phyloP scores from a whole-genome alignment of 2,113 vertebrate species.

The Microtus oregoni region DNA sequence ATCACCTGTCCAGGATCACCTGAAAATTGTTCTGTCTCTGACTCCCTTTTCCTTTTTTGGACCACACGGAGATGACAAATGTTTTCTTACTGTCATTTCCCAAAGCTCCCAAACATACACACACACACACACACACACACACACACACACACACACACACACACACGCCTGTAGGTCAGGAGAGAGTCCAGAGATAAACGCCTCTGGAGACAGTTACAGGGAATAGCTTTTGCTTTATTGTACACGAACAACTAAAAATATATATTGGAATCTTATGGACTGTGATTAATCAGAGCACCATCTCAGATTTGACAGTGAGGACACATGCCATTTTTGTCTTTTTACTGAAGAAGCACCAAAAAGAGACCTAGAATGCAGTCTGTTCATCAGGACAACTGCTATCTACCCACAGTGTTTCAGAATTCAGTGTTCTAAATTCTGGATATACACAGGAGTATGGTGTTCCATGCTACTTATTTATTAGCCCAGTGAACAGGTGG shows the following conservation, averaged over 20 bases:
- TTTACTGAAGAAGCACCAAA: not conserved
- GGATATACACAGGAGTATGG: too few species aligned
- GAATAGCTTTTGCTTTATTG: not conserved
- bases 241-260: not conserved
- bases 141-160: not conserved
- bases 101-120: fast-evolving
- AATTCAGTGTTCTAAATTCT: too few species aligned
- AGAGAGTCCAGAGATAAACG: not conserved
- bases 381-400: not conserved
- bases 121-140: too few species aligned
- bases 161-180: not conserved
- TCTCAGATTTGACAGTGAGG: not conserved
- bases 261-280: not conserved
- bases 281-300: not conserved
- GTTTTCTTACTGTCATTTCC: not conserved
- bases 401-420: not conserved
- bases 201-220: not conserved
- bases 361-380: not conserved
- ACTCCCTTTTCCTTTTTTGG: not conserved
- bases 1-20: not conserved
- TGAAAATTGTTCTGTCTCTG: not conserved
- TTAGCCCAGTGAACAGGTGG: too few species aligned
- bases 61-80: not conserved
- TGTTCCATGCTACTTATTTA: too few species aligned
- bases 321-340: not conserved